Conservation (phyloP, 2,888 invertebrate species). For the Pyrgus malvae region DNA sequence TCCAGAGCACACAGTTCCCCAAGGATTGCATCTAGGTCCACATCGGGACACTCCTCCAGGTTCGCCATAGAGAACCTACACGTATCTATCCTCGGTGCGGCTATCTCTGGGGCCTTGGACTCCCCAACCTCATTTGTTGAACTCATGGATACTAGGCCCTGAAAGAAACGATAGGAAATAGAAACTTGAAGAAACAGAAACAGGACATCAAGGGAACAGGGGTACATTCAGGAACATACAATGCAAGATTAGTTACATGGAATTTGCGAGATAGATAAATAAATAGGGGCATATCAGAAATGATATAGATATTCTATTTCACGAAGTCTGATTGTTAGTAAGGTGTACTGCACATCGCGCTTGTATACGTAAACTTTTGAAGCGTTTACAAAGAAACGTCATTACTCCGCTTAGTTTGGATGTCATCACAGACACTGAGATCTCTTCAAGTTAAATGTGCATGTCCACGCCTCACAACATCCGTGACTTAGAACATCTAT, state of each 20-base stretch:
- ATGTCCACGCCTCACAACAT: no score
- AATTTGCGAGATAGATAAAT: background rate
- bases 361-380: no score
- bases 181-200: background rate
- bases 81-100: conserved; percentile 92
- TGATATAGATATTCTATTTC: no score
- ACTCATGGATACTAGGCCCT: conserved; percentile 83
- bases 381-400: no score
- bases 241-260: background rate
- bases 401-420: no score
- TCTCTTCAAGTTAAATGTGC: no score
- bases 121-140: conserved; percentile 73
- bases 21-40: conserved; percentile 97
- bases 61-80: conserved; percentile 98
- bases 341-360: no score
- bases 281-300: background rate
- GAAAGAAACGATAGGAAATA: conserved; percentile 34
- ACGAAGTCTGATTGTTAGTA: no score
- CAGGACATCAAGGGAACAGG: background rate
- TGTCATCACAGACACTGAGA: no score
- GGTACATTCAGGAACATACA: background rate
- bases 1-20: conserved; percentile 97
- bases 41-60: conserved; percentile 97
- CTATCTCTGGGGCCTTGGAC: conserved; percentile 86
- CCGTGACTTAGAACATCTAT: no score